Evolutionary conservation across 2,797 vertebrate species (phyloP).

Genomic region (Chanos chanos): DNA sequence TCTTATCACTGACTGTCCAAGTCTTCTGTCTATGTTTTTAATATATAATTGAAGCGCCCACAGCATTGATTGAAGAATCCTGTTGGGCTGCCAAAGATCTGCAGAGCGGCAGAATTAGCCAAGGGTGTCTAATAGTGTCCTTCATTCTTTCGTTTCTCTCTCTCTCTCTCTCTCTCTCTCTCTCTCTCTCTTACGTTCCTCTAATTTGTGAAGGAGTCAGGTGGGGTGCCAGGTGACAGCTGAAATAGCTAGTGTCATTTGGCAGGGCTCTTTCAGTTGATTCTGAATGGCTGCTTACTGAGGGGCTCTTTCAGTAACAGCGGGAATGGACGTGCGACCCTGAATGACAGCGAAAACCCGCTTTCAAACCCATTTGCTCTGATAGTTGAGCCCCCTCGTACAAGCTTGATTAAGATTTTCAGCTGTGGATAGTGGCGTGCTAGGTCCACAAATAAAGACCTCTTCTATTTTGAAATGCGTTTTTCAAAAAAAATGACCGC

Average conservation of each 20-base stretch:
- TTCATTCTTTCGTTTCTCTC: slow-evolving; percentile 29
- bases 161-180: neutral
- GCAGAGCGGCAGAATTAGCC: slow-evolving; percentile 55
- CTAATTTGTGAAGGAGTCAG: slow-evolving; percentile 10
- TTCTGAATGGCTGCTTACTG: slow-evolving; percentile 60
- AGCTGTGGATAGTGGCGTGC: slow-evolving; percentile 16
- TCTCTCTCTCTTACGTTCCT: neutral
- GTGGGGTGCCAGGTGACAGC: slow-evolving; percentile 42
- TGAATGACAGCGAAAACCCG: no score
- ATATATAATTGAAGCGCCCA: slow-evolving; percentile 62
- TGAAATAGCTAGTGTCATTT: slow-evolving; percentile 58
- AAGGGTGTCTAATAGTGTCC: slow-evolving; percentile 45
- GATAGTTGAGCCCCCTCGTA: no score
- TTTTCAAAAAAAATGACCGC: no score
- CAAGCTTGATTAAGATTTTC: slow-evolving; percentile 41
- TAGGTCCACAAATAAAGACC: slow-evolving; percentile 9
- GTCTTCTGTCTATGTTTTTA: slow-evolving; percentile 47
- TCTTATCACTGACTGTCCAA: slow-evolving; percentile 25
- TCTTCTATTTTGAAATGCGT: slow-evolving; percentile 10
- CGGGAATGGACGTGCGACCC: slow-evolving; percentile 25
- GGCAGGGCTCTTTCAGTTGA: slow-evolving; percentile 53
- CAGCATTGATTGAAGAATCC: slow-evolving; percentile 58
- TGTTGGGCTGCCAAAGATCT: slow-evolving; percentile 53
- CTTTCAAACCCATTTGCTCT: no score
- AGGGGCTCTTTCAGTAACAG: slow-evolving; percentile 52